phyloP scores from a whole-genome alignment of 1,140 invertebrate species.

The Drosophila nikananu region DNA sequence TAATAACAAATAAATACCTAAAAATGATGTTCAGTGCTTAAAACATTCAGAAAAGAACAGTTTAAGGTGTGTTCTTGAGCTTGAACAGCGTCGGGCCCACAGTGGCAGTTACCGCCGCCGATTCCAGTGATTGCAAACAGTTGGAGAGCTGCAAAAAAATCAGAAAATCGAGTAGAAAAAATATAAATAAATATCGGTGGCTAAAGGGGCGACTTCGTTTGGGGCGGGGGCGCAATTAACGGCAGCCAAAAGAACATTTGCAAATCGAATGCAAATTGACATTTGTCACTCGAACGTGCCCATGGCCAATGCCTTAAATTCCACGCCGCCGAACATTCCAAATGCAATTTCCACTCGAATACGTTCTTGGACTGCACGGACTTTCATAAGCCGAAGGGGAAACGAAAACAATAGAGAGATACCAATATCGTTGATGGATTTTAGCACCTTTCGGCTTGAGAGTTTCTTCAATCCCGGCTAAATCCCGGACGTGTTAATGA shows the following conservation, averaged over 20 bases:
- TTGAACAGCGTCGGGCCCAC: conserved; percentile 58
- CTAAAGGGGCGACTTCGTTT: neutral
- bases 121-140: conserved; percentile 55
- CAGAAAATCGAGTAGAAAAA: neutral
- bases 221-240: conserved; percentile 59
- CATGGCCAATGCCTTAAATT: conserved; percentile 55
- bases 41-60: conserved; percentile 39
- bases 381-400: conserved; percentile 37
- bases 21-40: neutral
- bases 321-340: conserved; percentile 37
- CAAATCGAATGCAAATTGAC: conserved; percentile 82
- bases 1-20: neutral
- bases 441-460: conserved; percentile 62
- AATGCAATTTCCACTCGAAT: conserved; percentile 36
- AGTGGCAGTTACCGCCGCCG: conserved; percentile 30
- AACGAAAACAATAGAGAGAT: conserved; percentile 36
- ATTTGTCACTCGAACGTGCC: conserved; percentile 82
- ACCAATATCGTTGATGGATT: conserved; percentile 61
- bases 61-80: conserved; percentile 85
- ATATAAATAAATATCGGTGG: conserved; percentile 11
- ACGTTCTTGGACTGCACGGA: conserved; percentile 40
- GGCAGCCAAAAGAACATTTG: conserved; percentile 65
- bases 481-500: conserved; percentile 77
- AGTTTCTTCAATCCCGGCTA: conserved; percentile 26
- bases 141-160: conserved; percentile 12